These are phyloP conservation scores for Epinephelus malabaricus DNA, from an alignment of 2,797 vertebrate species.

Conservation along the genomic window DNA sequence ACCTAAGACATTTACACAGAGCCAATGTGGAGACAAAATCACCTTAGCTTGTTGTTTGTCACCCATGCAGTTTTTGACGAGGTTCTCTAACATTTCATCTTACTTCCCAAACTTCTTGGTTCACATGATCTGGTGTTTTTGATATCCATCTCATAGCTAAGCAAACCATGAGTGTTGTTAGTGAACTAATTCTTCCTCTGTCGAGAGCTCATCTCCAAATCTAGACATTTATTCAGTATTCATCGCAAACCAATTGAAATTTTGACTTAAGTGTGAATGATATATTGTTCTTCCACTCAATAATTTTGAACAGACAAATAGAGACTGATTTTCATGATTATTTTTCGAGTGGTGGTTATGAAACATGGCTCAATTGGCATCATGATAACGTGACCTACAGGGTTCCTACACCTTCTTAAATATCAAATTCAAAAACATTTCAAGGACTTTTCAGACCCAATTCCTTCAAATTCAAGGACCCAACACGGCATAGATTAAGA, in stretches of 20 bases:
- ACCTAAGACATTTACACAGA: slow-evolving; percentile 31
- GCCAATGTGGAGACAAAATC: slow-evolving; percentile 18
- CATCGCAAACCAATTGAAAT: slow-evolving; percentile 18
- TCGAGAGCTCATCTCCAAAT: neutral
- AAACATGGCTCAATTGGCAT: slow-evolving; percentile 5
- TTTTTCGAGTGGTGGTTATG: slow-evolving; percentile 7
- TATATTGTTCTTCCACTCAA: slow-evolving; percentile 1
- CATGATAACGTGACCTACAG: neutral
- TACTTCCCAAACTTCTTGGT: neutral
- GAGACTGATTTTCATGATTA: slow-evolving; percentile 1
- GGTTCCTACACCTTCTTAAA: no score
- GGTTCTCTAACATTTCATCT: neutral
- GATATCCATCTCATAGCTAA: neutral
- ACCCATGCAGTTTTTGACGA: neutral
- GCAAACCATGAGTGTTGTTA: neutral
- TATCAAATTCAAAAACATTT: no score
- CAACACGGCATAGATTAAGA: no score
- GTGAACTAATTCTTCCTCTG: neutral
- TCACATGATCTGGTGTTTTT: neutral
- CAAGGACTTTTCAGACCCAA: no score
- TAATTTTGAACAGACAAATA: neutral
- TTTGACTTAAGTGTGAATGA: slow-evolving; percentile 7
- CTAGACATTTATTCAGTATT: slow-evolving; percentile 29
- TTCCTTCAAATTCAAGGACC: no score
- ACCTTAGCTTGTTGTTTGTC: slow-evolving; percentile 20